These are phyloP conservation scores for Periophthalmus modestus DNA, from an alignment of 2,113 vertebrate species.

Conservation along the genomic window DNA sequence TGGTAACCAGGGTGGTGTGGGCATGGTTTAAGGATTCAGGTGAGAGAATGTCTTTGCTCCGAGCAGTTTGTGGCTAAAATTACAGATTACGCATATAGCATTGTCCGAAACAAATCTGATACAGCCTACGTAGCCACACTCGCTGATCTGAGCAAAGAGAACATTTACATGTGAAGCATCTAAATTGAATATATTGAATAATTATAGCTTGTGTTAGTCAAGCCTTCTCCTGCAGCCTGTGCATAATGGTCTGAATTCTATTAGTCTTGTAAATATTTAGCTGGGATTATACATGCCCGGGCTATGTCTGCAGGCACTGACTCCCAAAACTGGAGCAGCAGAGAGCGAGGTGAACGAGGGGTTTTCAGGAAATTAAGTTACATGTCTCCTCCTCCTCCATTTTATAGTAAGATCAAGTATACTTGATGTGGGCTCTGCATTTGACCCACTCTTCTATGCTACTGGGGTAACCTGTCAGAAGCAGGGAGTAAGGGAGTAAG, in stretches of 20 bases:
- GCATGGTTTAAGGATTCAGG: background rate
- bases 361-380: constrained; percentile 3
- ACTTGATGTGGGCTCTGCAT: background rate
- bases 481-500: too few species aligned
- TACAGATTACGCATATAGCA: background rate
- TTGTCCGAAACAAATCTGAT: background rate
- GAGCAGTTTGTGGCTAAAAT: background rate
- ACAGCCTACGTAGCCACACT: background rate
- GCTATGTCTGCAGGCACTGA: background rate
- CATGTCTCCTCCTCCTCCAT: background rate
- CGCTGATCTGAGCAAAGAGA: background rate
- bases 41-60: background rate
- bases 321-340: background rate
- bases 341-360: background rate
- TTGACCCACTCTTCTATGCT: background rate
- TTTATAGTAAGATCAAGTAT: background rate
- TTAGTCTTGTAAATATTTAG: constrained; percentile 9
- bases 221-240: background rate
- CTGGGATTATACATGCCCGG: constrained; percentile 8
- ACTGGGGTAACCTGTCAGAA: too few species aligned
- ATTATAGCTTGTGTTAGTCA: background rate
- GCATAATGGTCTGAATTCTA: background rate
- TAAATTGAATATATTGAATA: background rate
- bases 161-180: background rate
- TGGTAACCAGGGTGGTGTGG: background rate